phyloP scores from a whole-genome alignment of 2,797 vertebrate species.

The Astyanax mexicanus region DNA sequence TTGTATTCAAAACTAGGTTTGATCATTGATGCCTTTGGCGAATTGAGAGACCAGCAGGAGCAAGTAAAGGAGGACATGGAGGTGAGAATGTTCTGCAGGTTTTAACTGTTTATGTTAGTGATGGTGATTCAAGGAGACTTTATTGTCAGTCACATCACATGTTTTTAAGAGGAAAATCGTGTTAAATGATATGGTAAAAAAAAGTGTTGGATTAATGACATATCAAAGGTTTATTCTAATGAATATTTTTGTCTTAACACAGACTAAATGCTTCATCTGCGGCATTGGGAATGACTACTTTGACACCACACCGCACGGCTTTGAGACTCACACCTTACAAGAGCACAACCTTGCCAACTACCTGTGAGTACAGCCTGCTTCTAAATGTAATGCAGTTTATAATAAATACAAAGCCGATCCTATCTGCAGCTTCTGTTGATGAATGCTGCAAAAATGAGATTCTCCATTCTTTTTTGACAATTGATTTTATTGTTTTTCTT shows the following conservation, averaged over 20 bases:
- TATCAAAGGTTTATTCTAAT: too few species aligned
- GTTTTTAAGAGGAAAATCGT: too few species aligned
- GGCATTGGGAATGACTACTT: conserved; percentile 99
- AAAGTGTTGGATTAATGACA: too few species aligned
- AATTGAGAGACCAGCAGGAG: conserved; percentile 98
- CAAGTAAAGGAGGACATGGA: conserved; percentile 99
- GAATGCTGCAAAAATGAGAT: neutral
- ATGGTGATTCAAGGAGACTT: too few species aligned
- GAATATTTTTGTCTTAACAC: neutral
- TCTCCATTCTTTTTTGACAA: neutral
- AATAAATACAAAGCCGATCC: too few species aligned
- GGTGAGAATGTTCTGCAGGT: conserved; percentile 73
- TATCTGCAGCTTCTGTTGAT: neutral
- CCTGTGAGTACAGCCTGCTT: conserved; percentile 84
- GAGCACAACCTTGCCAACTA: conserved; percentile 99
- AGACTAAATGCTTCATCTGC: conserved; percentile 99
- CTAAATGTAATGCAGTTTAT: too few species aligned
- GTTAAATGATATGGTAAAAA: too few species aligned
- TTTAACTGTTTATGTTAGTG: too few species aligned
- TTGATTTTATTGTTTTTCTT: neutral
- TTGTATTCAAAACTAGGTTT: conserved; percentile 80
- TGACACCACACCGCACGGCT: conserved; percentile 94
- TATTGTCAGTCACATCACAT: too few species aligned
- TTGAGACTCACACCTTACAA: conserved; percentile 97
- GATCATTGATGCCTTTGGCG: conserved; percentile 98